Base-by-base conservation (phyloP, 2,888 invertebrate genomes). In the Sicus ferrugineus region DNA sequence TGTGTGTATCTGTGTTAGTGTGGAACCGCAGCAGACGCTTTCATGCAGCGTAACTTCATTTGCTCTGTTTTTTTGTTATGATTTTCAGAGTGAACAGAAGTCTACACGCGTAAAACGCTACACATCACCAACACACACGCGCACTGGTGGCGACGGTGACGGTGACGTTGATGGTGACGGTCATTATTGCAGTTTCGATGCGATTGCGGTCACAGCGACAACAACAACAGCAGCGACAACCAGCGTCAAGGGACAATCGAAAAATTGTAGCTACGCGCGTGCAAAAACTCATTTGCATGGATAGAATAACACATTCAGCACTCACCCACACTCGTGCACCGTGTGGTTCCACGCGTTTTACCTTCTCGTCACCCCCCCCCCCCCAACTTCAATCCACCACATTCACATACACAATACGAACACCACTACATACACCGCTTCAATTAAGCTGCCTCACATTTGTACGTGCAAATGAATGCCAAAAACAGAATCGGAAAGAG, bases 1-100 rank as follows among this genome's bases (percentile, higher is more conserved):
- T 16, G 34, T 42, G 26, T 31, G 21, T 30, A 7, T 30, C 46
- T 52, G 26, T 54, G 68, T 66, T 48, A 62, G 56, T 42, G 67
- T 59, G 46, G 46, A 70, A 72, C 72, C 72, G 66, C 72, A 72
- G 63, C 70, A 72, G 69, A 69, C 70, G 72, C 48, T 67, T 42
- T 28, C 30, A 46, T 31, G 50, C 50, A 30, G 64, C 19, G 50
- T 64, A 26, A 50, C 62, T 46, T 62, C 62, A 46, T 30, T 46
- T 50, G 50, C n/a, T n/a, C 31, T 46, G n/a, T 63, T 63, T 48
- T 63, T 52, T 50, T 64, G 50, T 21, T 64, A 48, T 34, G 21
- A 34, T 42, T 9, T 23, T 63, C 26, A 19, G n/a, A n/a, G 19
- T 61, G 38, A 19, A 34, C 11, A 34, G 14, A 26, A 16, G 54